Evolutionary conservation across 64 coral and sea anemone genomes (phyloP).

Genomic region (Dendronephthya gigantea): DNA sequence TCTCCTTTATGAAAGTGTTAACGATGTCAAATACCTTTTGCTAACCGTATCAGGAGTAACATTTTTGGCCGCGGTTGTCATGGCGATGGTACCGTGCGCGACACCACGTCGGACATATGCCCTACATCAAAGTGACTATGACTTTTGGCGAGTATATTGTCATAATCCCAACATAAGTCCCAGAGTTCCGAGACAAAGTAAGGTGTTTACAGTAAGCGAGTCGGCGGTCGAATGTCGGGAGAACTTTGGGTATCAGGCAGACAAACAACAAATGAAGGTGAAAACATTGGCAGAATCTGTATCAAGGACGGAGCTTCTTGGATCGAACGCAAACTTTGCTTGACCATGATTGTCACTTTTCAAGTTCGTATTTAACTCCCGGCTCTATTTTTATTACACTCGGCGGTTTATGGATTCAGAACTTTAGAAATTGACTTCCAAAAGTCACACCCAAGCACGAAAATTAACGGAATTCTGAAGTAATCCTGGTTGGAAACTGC

Average conservation of each 20-base stretch:
- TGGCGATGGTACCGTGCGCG: background rate
- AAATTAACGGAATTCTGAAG: no score
- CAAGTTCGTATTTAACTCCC: no score
- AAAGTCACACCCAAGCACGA: no score
- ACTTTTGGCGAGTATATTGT: slow-evolving; percentile 4
- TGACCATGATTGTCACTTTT: no score
- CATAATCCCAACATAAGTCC: background rate
- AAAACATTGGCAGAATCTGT: background rate
- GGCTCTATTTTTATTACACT: no score
- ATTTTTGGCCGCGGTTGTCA: background rate
- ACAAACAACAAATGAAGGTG: background rate
- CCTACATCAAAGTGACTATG: background rate
- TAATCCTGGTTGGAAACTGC: no score
- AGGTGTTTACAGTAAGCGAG: background rate
- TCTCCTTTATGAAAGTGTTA: background rate
- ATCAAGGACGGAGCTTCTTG: background rate
- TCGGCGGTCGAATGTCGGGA: background rate
- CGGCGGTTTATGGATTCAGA: no score
- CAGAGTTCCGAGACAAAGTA: background rate
- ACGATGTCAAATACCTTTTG: background rate
- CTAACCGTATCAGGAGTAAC: background rate
- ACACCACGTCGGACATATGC: background rate
- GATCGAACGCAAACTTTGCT: background rate
- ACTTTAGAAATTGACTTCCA: no score
- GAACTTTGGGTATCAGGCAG: background rate